Conservation (phyloP, 2,113 vertebrate species). For the Gambusia holbrooki region DNA sequence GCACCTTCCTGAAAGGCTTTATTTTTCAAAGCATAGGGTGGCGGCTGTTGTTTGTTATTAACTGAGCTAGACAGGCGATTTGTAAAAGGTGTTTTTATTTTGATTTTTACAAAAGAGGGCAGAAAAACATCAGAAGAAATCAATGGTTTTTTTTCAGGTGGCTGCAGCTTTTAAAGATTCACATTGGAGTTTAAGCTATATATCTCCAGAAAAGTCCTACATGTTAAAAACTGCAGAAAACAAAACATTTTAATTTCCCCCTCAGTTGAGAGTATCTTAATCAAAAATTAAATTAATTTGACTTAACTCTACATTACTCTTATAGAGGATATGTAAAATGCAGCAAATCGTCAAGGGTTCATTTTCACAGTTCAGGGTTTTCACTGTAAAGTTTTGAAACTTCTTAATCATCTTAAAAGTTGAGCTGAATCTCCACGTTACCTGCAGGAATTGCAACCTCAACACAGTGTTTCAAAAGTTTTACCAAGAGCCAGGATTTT, state of each 20-base stretch:
- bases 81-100: not conserved
- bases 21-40: not conserved
- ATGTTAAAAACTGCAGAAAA: not conserved
- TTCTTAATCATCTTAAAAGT: slow-evolving; percentile 9
- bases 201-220: not conserved
- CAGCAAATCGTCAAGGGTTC: not conserved
- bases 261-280: not conserved
- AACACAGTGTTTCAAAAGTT: not conserved
- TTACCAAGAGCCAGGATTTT: slow-evolving; percentile 3
- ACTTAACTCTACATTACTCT: not conserved
- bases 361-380: not conserved
- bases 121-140: not conserved
- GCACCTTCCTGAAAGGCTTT: not conserved
- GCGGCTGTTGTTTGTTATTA: not conserved
- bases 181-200: not conserved
- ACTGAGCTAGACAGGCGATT: not conserved
- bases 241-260: not conserved
- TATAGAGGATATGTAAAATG: not conserved
- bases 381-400: not conserved
- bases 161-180: not conserved
- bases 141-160: not conserved
- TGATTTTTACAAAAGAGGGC: not conserved
- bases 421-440: slow-evolving; percentile 13
- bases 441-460: slow-evolving; percentile 6
- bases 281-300: not conserved